These are phyloP conservation scores for Microctenopoma stevenorrisi DNA, from an alignment of 2,797 vertebrate species.

Conservation along the genomic window DNA sequence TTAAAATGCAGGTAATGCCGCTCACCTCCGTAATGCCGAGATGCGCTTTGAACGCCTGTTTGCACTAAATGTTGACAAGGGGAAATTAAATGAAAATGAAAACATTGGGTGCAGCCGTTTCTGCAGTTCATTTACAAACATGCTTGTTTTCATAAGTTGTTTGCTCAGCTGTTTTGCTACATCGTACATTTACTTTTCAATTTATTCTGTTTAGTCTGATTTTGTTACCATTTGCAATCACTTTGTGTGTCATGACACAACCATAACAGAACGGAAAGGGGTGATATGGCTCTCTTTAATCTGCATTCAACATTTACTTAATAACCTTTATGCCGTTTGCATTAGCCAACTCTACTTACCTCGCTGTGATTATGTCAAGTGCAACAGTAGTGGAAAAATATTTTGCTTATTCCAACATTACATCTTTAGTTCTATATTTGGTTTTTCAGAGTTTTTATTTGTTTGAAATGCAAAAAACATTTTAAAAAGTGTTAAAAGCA, in stretches of 20 bases:
- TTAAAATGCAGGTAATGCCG: too few species aligned
- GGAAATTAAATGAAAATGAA: neutral
- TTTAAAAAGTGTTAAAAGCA: too few species aligned
- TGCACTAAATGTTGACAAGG: too few species aligned
- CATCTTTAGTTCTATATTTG: too few species aligned
- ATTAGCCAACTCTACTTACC: neutral
- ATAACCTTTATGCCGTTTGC: neutral
- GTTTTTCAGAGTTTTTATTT: too few species aligned
- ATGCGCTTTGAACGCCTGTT: too few species aligned
- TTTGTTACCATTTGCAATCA: constrained; percentile 19
- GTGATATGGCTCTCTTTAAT: neutral
- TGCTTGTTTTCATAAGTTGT: constrained; percentile 23
- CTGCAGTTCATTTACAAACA: constrained; percentile 17
- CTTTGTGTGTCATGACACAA: constrained; percentile 46
- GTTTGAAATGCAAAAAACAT: too few species aligned
- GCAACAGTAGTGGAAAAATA: neutral
- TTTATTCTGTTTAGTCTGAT: constrained; percentile 23
- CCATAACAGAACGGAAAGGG: neutral
- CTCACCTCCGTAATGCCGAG: too few species aligned
- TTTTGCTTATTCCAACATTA: neutral
- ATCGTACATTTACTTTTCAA: constrained; percentile 23
- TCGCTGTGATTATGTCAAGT: neutral
- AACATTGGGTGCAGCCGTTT: neutral
- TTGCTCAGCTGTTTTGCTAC: constrained; percentile 23
- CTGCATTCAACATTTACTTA: neutral